These are phyloP conservation scores for Pampusana beccarii DNA, from an alignment of 2,113 vertebrate species.

Conservation along the genomic window DNA sequence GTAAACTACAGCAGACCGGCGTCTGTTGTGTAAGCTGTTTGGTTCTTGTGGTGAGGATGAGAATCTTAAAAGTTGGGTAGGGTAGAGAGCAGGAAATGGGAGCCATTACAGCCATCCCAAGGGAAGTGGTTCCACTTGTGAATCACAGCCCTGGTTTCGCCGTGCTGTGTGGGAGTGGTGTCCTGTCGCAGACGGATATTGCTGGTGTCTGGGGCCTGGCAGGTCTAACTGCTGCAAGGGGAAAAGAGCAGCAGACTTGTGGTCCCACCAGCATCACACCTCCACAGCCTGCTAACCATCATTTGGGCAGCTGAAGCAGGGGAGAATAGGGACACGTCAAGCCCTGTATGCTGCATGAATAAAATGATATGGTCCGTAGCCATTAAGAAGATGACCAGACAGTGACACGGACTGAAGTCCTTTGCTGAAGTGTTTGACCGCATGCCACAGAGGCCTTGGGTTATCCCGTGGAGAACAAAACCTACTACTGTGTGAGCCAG, in stretches of 20 bases:
- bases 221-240: neutral
- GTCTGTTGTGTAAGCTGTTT: slow-evolving; percentile 10
- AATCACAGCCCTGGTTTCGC: slow-evolving; percentile 48
- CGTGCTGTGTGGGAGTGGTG: neutral
- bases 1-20: neutral
- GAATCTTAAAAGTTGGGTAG: slow-evolving; percentile 44
- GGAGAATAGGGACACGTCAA: neutral
- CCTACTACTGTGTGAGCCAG: slow-evolving; percentile 5
- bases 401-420: neutral
- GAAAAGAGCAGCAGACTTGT: neutral
- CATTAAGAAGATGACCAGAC: neutral
- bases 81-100: slow-evolving; percentile 57
- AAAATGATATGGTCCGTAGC: neutral
- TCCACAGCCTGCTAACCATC: neutral
- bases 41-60: slow-evolving; percentile 44
- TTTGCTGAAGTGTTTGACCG: neutral
- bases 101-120: slow-evolving; percentile 57
- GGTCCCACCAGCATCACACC: neutral
- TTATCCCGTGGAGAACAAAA: slow-evolving; percentile 12
- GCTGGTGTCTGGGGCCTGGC: neutral
- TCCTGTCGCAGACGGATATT: slow-evolving; percentile 5
- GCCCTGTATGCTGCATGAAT: neutral
- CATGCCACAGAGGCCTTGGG: neutral
- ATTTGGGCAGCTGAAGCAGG: neutral
- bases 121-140: slow-evolving; percentile 61